phyloP scores from a whole-genome alignment of 2,113 vertebrate genomes.

The Lycaon pictus region DNA sequence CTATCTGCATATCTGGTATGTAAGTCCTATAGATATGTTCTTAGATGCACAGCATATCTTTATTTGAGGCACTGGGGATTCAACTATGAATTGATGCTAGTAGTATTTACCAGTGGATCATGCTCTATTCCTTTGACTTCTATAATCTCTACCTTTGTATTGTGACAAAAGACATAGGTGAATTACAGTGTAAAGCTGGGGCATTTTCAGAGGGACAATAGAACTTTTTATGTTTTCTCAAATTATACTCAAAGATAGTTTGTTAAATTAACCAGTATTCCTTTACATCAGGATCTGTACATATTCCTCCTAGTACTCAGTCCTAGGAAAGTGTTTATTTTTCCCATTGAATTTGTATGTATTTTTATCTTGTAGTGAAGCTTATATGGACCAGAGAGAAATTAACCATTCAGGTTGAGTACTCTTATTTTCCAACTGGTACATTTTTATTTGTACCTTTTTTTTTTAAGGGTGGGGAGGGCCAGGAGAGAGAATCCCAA shows the following conservation, averaged over 20 bases:
- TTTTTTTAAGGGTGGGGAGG: neutral
- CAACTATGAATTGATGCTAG: neutral
- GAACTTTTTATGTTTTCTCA: slow-evolving; percentile 9
- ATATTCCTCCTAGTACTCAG: slow-evolving; percentile 1
- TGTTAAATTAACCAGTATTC: slow-evolving; percentile 11
- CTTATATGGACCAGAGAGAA: slow-evolving; percentile 26
- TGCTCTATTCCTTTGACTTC: neutral
- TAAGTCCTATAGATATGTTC: slow-evolving; percentile 16
- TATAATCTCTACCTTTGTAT: neutral
- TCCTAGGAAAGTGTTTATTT: neutral
- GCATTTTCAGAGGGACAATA: slow-evolving; percentile 8
- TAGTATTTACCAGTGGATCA: neutral
- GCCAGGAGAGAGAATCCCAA: neutral
- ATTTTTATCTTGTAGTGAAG: slow-evolving; percentile 11
- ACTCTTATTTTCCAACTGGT: neutral
- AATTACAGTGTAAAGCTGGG: neutral
- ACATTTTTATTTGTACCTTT: neutral
- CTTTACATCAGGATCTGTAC: neutral
- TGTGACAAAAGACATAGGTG: neutral
- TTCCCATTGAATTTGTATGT: neutral
- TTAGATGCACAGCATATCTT: neutral
- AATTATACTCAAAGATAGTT: slow-evolving; percentile 21
- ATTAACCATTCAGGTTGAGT: neutral
- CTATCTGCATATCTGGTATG: neutral
- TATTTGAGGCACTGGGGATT: neutral